These are phyloP conservation scores for Cololabis saira DNA, from an alignment of 2,113 vertebrate species.

Conservation along the genomic window DNA sequence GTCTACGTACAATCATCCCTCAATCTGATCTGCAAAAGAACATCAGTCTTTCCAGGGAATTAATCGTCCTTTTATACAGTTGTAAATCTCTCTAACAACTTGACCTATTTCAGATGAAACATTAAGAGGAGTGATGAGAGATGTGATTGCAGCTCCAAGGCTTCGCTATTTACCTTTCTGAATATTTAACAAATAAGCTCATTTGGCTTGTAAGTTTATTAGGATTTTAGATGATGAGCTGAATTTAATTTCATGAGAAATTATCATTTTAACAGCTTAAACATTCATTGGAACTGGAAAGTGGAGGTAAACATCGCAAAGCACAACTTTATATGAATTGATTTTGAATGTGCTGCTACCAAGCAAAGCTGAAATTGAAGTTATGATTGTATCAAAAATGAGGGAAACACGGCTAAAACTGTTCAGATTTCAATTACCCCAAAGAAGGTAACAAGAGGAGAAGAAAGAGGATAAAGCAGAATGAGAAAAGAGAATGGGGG, in stretches of 20 bases:
- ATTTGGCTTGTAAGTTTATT: constrained; percentile 51
- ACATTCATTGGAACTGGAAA: constrained; percentile 17
- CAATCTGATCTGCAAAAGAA: constrained; percentile 59
- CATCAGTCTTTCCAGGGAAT: constrained; percentile 73
- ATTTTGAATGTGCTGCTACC: constrained; percentile 23
- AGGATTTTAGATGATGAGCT: constrained; percentile 25
- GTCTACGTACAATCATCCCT: constrained; percentile 60
- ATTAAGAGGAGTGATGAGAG: constrained; percentile 38
- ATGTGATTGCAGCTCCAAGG: constrained; percentile 41
- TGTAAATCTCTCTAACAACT: constrained; percentile 68
- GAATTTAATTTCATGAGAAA: constrained; percentile 46
- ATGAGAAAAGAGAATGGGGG: constrained; percentile 59
- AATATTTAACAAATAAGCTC: constrained; percentile 55
- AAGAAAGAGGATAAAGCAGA: constrained; percentile 56
- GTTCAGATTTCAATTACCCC: constrained; percentile 68
- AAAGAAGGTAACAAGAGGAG: constrained; percentile 58
- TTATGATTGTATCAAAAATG: constrained; percentile 38
- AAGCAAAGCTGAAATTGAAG: constrained; percentile 22
- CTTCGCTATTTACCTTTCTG: constrained; percentile 22
- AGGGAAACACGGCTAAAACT: constrained; percentile 50
- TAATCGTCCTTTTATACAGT: constrained; percentile 58
- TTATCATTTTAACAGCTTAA: constrained; percentile 31
- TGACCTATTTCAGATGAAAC: constrained; percentile 64
- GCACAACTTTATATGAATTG: constrained; percentile 19
- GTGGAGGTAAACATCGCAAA: constrained; percentile 14